Base-by-base conservation (phyloP, 2,113 vertebrate species). In the Nothocercus julius region DNA sequence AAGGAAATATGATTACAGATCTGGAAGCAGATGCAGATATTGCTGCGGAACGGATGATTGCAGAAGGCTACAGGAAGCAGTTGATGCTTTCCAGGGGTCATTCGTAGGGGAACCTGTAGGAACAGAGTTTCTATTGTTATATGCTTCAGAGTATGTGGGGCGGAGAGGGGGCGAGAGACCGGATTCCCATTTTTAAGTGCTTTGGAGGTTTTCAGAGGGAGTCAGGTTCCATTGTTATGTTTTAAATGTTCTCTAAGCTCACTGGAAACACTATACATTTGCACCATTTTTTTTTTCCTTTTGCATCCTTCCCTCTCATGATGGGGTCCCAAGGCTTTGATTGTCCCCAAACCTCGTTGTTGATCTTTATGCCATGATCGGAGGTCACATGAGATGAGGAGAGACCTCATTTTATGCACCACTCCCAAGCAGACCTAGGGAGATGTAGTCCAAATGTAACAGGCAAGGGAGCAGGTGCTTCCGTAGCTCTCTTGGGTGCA, bases 71-170 rank as follows among this genome's bases (percentile, higher is more conserved):
- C 68, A 91, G 96, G 91, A 95, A 95, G 79, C 82, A 83, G 79
- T 45, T 1, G 0, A 32, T 49, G 68, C 42, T 95, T 95, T 92
- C 75, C 89, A 93, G 82, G 75, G 72, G 87, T 95, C 75, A 85
- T 94, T 80, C 54, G 27, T 74, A 89, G 87, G 78, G 82, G 87
- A 96, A 54, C 70, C 51, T 5, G 13, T 40, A 63, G 74, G 84
- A 97, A 91, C 82, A 95, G 84, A 82, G 73, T 87, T 93, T 56
- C 89, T 88, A 89, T 83, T 95, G 95, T 92, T 91, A 70, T 11
- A 9, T 2, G 4, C 24, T 82, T 91, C 59, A 22, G 87, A 59
- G 54, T 70, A 62, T 54, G 45, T 45, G 72, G 59, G 83, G 85
- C 0, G 77, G 82, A 75, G 92, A 89, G 70, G 77, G 80, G 86